A percentile compares a stretch with the other conserved stretches of the same genome.
These are phyloP conservation scores for Orientallactaga sibirica DNA, from an alignment of 2,797 vertebrate genomes.

Conservation along the genomic window DNA sequence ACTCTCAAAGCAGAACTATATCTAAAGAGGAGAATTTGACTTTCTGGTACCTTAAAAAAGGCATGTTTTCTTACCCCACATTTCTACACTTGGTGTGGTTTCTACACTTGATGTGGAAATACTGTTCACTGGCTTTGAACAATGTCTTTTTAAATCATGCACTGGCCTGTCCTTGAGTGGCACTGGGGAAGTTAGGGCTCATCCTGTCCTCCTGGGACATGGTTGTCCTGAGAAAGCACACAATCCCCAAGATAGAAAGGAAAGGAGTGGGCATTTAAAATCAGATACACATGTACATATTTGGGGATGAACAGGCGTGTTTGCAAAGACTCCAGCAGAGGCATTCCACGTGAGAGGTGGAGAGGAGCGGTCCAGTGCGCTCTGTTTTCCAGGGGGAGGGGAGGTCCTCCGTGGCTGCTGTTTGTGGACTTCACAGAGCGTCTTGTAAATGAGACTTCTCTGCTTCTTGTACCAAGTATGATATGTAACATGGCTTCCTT, in stretches of 20 bases:
- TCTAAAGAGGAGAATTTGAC: conserved; percentile 47
- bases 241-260: conserved; percentile 1
- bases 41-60: conserved; percentile 48
- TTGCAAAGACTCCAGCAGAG: conserved; percentile 66
- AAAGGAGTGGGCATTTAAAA: conserved; percentile 19
- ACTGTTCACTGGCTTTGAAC: not conserved
- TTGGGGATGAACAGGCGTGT: conserved; percentile 68
- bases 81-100: not conserved
- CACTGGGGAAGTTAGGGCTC: not conserved
- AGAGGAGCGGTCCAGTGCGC: not conserved
- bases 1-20: not conserved
- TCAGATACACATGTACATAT: not conserved
- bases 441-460: conserved; percentile 68
- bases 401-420: not conserved
- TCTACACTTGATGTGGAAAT: conserved; percentile 9
- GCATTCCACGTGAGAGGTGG: conserved; percentile 45
- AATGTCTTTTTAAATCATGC: not conserved
- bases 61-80: not conserved
- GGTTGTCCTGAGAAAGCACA: not conserved
- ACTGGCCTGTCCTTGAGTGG: not conserved
- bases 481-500: not conserved
- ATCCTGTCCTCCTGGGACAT: not conserved
- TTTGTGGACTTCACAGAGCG: conserved; percentile 53
- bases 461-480: conserved; percentile 52
- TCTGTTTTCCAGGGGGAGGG: conserved; percentile 47